Percentiles rank a stretch among this genome's conserved stretches.
Evolutionary conservation across 2,888 invertebrate genomes (phyloP).

Genomic region (Unio pictorum): DNA sequence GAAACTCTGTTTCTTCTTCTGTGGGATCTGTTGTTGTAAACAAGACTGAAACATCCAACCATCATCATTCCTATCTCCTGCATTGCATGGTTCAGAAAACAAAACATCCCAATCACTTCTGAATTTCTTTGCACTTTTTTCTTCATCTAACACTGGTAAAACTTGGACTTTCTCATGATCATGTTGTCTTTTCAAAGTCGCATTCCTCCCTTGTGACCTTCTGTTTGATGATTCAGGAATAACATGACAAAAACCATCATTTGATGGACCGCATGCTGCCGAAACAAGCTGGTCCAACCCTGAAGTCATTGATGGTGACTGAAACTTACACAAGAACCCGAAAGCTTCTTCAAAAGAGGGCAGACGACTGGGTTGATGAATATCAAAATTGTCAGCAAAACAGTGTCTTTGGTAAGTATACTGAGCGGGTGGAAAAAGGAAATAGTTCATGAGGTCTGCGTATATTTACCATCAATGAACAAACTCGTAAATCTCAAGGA

Average conservation of each 20-base stretch:
- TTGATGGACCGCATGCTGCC: too few relatives aligned
- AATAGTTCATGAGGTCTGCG: too few relatives aligned
- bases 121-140: conserved; percentile 14
- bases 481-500: too few relatives aligned
- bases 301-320: conserved; percentile 5
- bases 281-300: background rate
- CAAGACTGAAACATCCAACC: background rate
- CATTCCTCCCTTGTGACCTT: conserved; percentile 1
- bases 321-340: too few relatives aligned
- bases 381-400: too few relatives aligned
- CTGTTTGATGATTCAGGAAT: background rate
- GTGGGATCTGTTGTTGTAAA: too few relatives aligned
- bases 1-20: conserved; percentile 38
- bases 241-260: too few relatives aligned
- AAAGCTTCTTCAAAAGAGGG: conserved; percentile 4
- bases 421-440: too few relatives aligned
- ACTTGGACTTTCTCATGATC: conserved; percentile 29
- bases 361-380: too few relatives aligned
- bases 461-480: too few relatives aligned
- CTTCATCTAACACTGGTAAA: conserved; percentile 10
- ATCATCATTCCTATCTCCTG: background rate
- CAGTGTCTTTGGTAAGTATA: too few relatives aligned
- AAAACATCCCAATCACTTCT: conserved; percentile 31
- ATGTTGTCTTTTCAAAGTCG: conserved; percentile 26
- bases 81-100: conserved; percentile 16